Evolutionary conservation across 2,797 vertebrate genomes (phyloP).

Genomic region (Scolopax rusticola): DNA sequence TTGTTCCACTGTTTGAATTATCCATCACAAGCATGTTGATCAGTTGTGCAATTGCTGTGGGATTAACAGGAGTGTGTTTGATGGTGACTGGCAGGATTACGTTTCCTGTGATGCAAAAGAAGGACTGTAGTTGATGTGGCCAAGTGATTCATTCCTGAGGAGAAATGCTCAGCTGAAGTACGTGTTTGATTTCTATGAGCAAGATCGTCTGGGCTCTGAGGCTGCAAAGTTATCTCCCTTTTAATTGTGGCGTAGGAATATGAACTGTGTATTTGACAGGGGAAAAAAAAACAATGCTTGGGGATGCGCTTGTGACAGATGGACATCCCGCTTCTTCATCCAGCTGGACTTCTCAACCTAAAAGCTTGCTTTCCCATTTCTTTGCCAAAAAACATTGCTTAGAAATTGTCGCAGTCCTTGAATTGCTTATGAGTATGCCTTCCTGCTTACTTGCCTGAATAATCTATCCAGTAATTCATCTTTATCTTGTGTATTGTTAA

Average conservation of each 20-base stretch:
- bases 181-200: not conserved
- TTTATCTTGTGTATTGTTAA: not conserved
- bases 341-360: not conserved
- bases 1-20: not conserved
- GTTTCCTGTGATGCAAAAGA: conserved; percentile 20
- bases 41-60: not conserved
- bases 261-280: not conserved
- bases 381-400: not conserved
- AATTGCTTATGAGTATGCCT: not conserved
- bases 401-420: not conserved
- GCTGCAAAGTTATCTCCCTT: not conserved
- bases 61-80: not conserved
- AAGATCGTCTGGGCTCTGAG: not conserved
- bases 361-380: not conserved
- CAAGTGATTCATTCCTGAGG: not conserved
- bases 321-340: not conserved
- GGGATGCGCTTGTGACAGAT: not conserved
- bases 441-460: not conserved
- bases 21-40: not conserved
- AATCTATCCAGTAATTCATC: not conserved
- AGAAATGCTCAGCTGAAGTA: not conserved
- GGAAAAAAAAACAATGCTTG: not conserved
- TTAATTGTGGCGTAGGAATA: not conserved
- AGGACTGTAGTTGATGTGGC: not conserved
- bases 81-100: not conserved